Conservation (phyloP, 2,113 vertebrate genomes). For the Chlamydotis undulata region DNA sequence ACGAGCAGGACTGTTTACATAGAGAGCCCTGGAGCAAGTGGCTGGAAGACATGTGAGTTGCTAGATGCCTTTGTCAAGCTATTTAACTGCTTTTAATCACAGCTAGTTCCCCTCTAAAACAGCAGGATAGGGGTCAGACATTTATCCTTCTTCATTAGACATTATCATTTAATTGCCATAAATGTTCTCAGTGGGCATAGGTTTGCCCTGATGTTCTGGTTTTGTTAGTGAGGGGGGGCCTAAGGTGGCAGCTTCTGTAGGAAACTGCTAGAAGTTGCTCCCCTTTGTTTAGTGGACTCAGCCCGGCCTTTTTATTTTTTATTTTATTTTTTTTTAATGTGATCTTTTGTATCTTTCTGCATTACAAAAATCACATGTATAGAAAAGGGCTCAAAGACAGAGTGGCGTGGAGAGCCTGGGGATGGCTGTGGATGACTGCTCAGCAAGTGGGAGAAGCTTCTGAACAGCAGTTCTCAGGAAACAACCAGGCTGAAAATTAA, state of each 20-base stretch:
- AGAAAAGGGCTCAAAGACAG: not conserved
- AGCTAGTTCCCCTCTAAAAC: not conserved
- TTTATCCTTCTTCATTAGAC: not conserved
- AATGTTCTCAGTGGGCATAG: not conserved
- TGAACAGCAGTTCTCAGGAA: slow-evolving; percentile 74
- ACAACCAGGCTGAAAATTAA: slow-evolving; percentile 87
- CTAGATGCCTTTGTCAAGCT: not conserved
- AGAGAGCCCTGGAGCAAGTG: not conserved
- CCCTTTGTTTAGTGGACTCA: too few relatives aligned
- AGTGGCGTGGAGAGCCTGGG: not conserved
- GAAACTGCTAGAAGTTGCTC: too few relatives aligned
- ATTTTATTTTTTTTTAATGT: too few relatives aligned
- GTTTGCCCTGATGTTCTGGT: not conserved
- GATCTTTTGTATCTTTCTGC: too few relatives aligned
- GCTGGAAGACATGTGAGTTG: not conserved
- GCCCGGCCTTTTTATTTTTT: too few relatives aligned
- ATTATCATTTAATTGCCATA: not conserved
- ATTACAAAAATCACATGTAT: not conserved
- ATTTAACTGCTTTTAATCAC: not conserved
- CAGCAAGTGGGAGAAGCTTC: not conserved
- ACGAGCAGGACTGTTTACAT: not conserved
- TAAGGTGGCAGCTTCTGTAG: too few relatives aligned
- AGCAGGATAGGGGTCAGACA: not conserved
- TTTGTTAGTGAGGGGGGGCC: too few relatives aligned
- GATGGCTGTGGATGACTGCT: not conserved